Conservation (phyloP, 1,140 invertebrate genomes). For the Rhysida immarginata region DNA sequence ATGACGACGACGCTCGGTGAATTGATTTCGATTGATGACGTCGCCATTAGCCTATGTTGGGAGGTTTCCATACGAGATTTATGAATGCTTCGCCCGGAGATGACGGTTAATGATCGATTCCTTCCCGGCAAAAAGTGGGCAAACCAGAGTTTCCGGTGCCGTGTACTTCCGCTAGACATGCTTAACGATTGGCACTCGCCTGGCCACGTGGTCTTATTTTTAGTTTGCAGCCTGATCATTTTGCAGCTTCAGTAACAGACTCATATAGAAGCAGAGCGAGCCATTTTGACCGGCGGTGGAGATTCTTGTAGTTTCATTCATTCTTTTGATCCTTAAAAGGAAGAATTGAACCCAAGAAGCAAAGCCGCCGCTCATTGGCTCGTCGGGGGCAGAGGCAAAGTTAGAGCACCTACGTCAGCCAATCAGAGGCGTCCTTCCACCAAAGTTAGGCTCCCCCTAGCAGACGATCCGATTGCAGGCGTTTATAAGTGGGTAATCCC, state of each 20-base stretch:
- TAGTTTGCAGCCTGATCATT: conserved; percentile 3
- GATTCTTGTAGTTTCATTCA: conserved; percentile 5
- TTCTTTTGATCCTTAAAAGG: conserved; percentile 4
- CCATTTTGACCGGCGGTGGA: not conserved
- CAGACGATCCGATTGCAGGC: not conserved
- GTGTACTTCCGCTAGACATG: no score
- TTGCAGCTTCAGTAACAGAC: conserved; percentile 2
- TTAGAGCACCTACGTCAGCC: not conserved
- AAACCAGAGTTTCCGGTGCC: no score
- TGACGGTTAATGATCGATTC: no score
- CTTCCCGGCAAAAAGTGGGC: no score
- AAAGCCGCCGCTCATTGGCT: no score
- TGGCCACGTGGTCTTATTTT: conserved; percentile 2
- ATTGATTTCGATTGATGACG: no score
- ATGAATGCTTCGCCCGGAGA: no score
- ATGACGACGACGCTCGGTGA: no score
- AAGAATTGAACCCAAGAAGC: no score
- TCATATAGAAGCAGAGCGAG: not conserved
- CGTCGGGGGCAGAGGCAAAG: no score
- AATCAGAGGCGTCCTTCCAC: not conserved
- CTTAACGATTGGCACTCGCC: not conserved
- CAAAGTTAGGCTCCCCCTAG: not conserved
- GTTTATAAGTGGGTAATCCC: not conserved
- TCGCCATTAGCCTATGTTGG: no score
- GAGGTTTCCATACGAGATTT: no score